Percentiles rank a stretch among this genome's conserved stretches.
Conservation (phyloP, 2,797 vertebrate species). For the Sarcoramphus papa region DNA sequence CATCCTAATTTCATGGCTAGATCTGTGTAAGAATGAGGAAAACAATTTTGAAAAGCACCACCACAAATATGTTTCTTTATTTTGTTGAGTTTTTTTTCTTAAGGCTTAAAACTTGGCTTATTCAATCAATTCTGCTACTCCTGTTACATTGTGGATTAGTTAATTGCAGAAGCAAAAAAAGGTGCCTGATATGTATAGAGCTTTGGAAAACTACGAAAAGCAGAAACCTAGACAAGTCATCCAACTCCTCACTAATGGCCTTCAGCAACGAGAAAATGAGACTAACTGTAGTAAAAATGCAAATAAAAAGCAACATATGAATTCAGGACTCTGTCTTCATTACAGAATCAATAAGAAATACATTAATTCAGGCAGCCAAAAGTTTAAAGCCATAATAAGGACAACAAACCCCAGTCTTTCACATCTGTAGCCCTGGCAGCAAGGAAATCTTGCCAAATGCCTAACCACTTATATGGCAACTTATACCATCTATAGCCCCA, state of each 20-base stretch:
- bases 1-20: neutral
- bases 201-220: constrained; percentile 9
- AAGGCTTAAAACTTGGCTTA: neutral
- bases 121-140: neutral
- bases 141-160: neutral
- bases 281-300: constrained; percentile 36
- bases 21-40: neutral
- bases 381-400: neutral
- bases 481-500: neutral
- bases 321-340: constrained; percentile 4
- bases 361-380: neutral
- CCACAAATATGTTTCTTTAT: neutral
- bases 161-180: constrained; percentile 15
- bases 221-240: constrained; percentile 1
- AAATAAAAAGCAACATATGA: constrained; percentile 21
- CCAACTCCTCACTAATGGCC: constrained; percentile 13
- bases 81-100: neutral
- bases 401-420: neutral
- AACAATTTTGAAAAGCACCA: neutral
- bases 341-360: constrained; percentile 3
- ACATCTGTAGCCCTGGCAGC: neutral
- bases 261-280: neutral
- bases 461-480: neutral
- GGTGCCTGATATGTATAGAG: constrained; percentile 5
- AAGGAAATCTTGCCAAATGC: neutral